phyloP scores from a whole-genome alignment of 2,113 vertebrate genomes.

The Prionailurus viverrinus region DNA sequence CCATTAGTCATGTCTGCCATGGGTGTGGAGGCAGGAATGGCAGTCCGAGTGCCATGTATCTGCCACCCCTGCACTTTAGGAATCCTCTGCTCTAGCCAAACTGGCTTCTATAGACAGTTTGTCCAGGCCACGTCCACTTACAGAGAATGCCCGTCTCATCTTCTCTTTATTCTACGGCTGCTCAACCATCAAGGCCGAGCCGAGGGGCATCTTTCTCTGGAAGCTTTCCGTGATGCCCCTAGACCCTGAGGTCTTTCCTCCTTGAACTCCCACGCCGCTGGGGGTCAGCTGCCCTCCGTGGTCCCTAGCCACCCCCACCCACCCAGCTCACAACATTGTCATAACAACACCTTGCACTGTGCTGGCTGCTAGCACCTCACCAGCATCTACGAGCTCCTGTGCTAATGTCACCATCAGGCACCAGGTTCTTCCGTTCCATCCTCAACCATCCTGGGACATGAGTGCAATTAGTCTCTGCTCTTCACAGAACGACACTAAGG shows the following conservation, averaged over 20 bases:
- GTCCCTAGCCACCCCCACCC: not conserved
- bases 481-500: not conserved
- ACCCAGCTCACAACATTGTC: not conserved
- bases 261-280: not conserved
- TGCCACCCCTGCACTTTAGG: not conserved
- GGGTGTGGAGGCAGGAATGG: not conserved
- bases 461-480: not conserved
- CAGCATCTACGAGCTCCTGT: not conserved
- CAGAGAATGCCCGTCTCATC: not conserved
- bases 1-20: not conserved
- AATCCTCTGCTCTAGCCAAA: not conserved
- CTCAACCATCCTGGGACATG: not conserved
- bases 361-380: too few relatives aligned
- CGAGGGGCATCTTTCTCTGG: not conserved
- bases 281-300: not conserved
- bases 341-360: not conserved
- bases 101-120: not conserved
- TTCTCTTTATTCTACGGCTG: not conserved
- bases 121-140: not conserved
- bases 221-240: not conserved
- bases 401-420: not conserved
- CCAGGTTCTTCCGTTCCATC: not conserved
- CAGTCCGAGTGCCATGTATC: fast-evolving
- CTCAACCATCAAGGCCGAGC: not conserved
- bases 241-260: not conserved